Conservation (phyloP, 2,113 vertebrate genomes). For the Tachuris rubrigastra region DNA sequence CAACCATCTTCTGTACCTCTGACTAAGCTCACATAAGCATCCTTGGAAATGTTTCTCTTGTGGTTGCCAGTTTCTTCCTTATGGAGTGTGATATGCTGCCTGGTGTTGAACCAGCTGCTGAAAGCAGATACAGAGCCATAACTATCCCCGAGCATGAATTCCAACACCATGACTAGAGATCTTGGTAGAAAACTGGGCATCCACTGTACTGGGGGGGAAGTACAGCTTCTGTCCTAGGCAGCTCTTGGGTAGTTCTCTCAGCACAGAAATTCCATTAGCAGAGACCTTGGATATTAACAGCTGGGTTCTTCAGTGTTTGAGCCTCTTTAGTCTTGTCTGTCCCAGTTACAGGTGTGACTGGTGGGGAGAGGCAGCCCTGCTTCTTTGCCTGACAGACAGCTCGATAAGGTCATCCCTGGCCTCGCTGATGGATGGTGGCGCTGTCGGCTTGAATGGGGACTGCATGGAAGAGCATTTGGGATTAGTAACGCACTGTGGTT, state of each 20-base stretch:
- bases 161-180: not conserved
- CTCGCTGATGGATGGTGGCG: not conserved
- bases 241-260: not conserved
- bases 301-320: not conserved
- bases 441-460: not conserved
- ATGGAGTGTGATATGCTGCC: not conserved
- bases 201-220: not conserved
- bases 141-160: rapidly evolving
- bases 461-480: not conserved
- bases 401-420: not conserved
- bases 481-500: not conserved
- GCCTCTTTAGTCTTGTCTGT: not conserved
- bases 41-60: not conserved
- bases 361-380: not conserved
- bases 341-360: not conserved
- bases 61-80: not conserved
- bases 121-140: not conserved
- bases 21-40: not conserved
- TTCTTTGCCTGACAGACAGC: not conserved
- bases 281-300: not conserved
- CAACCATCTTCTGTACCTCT: not conserved
- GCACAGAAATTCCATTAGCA: not conserved
- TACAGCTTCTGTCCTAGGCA: not conserved
- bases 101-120: not conserved
- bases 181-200: not conserved